phyloP scores from a whole-genome alignment of 1,140 invertebrate genomes.

The Scaptomyza graminum region DNA sequence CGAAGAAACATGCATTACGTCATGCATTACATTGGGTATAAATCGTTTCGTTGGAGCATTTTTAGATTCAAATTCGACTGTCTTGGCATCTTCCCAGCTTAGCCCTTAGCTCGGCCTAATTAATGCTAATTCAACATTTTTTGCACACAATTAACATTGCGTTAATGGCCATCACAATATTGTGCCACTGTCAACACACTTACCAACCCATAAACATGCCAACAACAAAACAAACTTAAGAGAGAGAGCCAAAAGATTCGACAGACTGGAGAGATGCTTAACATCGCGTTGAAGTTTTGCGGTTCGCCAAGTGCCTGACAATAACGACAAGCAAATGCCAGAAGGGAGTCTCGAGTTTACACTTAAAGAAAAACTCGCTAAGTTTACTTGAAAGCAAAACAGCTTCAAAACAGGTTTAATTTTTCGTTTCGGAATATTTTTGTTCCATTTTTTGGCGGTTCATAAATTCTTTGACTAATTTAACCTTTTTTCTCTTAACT shows the following conservation, averaged over 20 bases:
- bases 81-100: not conserved
- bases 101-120: slow-evolving; percentile 39
- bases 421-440: too few species aligned
- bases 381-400: not conserved
- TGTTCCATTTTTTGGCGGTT: too few species aligned
- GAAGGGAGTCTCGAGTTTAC: slow-evolving; percentile 28
- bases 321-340: slow-evolving; percentile 25
- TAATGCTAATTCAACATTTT: slow-evolving; percentile 51
- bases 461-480: too few species aligned
- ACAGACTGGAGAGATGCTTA: slow-evolving; percentile 32
- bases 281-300: slow-evolving; percentile 22
- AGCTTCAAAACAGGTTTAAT: too few species aligned
- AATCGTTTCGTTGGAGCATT: too few species aligned
- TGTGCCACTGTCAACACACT: slow-evolving; percentile 14
- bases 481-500: too few species aligned
- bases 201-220: slow-evolving; percentile 12
- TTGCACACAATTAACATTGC: slow-evolving; percentile 25
- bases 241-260: too few species aligned
- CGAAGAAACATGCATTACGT: too few species aligned
- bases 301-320: slow-evolving; percentile 33
- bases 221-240: too few species aligned
- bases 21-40: too few species aligned
- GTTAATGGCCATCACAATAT: slow-evolving; percentile 41
- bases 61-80: too few species aligned
- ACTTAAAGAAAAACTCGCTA: not conserved